Evolutionary conservation across 2,113 vertebrate genomes (phyloP).

Genomic region (Mirounga angustirostris): DNA sequence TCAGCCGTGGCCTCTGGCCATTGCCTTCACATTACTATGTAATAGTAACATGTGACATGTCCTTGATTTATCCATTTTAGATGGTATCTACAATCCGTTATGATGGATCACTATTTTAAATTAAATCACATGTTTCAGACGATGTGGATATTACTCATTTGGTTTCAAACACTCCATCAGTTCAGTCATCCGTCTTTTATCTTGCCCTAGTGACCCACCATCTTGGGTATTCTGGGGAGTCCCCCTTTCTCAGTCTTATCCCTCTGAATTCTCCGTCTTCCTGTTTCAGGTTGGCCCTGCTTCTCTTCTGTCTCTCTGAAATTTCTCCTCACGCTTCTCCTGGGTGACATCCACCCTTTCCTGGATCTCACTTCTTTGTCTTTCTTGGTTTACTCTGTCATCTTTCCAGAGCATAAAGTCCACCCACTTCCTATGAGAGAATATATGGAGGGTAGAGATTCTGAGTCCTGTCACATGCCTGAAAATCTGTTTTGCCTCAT

Average conservation of each 20-base stretch:
- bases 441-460: not conserved
- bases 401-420: not conserved
- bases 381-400: not conserved
- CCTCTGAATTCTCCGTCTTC: fast-evolving
- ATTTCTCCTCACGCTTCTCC: not conserved
- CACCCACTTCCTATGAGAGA: not conserved
- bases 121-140: not conserved
- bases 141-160: not conserved
- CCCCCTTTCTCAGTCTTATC: not conserved
- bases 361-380: not conserved
- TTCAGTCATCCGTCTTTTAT: not conserved
- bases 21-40: not conserved
- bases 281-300: not conserved
- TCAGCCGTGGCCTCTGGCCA: not conserved
- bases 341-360: not conserved
- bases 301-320: not conserved
- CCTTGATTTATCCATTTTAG: conserved; percentile 17
- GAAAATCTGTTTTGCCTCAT: not conserved
- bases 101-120: conserved; percentile 62
- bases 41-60: not conserved
- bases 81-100: not conserved
- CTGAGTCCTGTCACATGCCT: not conserved
- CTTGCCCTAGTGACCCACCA: not conserved
- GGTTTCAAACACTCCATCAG: not conserved
- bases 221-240: not conserved